Conservation (phyloP, 2,888 invertebrate genomes). For the Embidobia sp. region DNA sequence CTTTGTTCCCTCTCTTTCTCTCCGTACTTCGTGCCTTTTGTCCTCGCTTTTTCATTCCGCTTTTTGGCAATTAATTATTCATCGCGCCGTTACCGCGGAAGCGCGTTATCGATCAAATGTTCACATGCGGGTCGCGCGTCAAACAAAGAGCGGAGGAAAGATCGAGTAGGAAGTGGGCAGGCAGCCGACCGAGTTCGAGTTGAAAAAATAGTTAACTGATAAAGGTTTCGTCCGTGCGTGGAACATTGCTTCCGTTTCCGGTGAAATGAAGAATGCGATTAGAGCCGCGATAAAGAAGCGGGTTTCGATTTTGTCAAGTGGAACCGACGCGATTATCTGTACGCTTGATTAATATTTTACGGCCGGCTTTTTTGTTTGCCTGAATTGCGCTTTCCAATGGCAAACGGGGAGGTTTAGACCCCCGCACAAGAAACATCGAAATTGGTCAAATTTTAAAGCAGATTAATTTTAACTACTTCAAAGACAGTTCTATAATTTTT, state of each 20-base stretch:
- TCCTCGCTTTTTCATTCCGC: background rate
- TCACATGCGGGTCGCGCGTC: constrained; percentile 61
- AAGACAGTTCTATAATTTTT: too few relatives aligned
- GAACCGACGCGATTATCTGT: constrained; percentile 59
- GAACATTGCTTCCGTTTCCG: constrained; percentile 73
- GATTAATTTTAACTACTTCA: too few relatives aligned
- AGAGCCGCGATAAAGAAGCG: constrained; percentile 53
- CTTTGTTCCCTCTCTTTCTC: background rate
- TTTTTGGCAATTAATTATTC: constrained; percentile 56
- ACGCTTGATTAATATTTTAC: constrained; percentile 53
- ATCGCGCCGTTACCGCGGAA: constrained; percentile 45
- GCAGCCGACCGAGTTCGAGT: constrained; percentile 61
- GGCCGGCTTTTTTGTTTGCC: too few relatives aligned
- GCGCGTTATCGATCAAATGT: constrained; percentile 60
- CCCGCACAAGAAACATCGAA: too few relatives aligned
- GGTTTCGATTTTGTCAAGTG: constrained; percentile 68
- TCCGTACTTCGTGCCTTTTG: background rate
- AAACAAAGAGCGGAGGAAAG: constrained; percentile 59
- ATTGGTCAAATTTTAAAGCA: too few relatives aligned
- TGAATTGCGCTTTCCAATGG: too few relatives aligned
- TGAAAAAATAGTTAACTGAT: constrained; percentile 69
- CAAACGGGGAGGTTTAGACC: too few relatives aligned
- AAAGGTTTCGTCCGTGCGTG: constrained; percentile 68
- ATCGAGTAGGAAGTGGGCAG: constrained; percentile 65
- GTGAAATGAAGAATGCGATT: constrained; percentile 63